Percentiles rank a stretch among this genome's conserved stretches.
phyloP scores from a whole-genome alignment of 2,113 vertebrate species.

The Lathamus discolor region DNA sequence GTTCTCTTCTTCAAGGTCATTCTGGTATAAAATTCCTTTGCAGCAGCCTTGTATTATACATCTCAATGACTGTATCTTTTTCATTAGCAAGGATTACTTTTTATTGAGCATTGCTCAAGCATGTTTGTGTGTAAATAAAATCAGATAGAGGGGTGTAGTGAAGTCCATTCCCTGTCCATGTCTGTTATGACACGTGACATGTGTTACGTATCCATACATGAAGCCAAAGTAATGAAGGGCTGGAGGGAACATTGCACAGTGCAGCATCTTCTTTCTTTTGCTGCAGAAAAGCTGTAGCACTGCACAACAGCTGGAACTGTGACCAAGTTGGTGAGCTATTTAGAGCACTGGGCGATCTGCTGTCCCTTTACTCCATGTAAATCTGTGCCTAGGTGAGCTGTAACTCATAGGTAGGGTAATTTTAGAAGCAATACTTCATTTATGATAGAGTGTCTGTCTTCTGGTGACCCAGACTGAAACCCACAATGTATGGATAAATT shows the following conservation, averaged over 20 bases:
- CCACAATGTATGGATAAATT: background rate
- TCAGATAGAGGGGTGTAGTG: background rate
- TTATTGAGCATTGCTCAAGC: background rate
- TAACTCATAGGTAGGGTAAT: background rate
- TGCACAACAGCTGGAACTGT: background rate
- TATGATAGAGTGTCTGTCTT: background rate
- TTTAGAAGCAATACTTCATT: background rate
- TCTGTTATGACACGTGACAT: fast-evolving
- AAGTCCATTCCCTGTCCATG: background rate
- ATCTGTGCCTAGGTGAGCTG: background rate
- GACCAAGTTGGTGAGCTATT: background rate
- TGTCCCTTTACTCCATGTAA: background rate
- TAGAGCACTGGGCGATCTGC: background rate
- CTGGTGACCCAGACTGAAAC: background rate
- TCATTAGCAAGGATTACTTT: background rate
- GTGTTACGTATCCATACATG: fast-evolving
- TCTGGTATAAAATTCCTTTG: background rate
- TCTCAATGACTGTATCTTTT: background rate
- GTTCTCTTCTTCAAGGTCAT: slow-evolving; percentile 24
- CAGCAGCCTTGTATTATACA: background rate
- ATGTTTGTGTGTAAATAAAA: background rate
- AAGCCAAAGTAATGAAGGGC: background rate
- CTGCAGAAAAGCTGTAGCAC: background rate
- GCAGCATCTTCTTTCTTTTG: background rate
- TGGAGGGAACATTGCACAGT: background rate